Percentiles rank a stretch among this genome's conserved stretches.
Conservation (phyloP, 2,888 invertebrate genomes). For the Cephus spinipes region DNA sequence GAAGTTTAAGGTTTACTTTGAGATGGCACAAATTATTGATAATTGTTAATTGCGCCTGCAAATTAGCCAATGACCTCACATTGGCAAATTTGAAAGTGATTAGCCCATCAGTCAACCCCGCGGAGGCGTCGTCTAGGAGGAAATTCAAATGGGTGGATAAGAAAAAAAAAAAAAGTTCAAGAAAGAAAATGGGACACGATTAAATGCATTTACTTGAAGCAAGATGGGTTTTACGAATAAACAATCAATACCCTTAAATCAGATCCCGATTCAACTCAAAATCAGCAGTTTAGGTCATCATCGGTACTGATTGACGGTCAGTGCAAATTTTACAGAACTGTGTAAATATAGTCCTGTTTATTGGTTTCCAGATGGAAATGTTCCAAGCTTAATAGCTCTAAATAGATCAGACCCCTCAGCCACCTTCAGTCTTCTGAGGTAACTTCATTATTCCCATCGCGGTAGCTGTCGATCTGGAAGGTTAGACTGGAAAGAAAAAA, state of each 20-base stretch:
- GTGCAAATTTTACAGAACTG: background rate
- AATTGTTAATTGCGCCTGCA: too few species aligned
- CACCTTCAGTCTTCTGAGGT: background rate
- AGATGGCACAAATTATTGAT: too few species aligned
- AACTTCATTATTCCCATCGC: background rate
- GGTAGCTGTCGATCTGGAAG: background rate
- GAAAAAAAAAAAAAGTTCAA: too few species aligned
- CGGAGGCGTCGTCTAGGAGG: too few species aligned
- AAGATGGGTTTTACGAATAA: too few species aligned
- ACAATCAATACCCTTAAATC: background rate
- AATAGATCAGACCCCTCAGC: background rate
- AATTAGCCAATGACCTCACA: too few species aligned
- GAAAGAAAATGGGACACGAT: too few species aligned
- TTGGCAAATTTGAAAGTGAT: too few species aligned
- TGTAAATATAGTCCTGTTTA: background rate
- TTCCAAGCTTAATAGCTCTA: background rate
- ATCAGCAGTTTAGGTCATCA: background rate
- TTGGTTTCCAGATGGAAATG: background rate
- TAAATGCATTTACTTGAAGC: too few species aligned
- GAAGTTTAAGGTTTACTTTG: too few species aligned
- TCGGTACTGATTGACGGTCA: background rate
- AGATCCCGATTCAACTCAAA: background rate
- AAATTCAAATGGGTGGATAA: too few species aligned
- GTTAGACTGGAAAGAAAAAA: background rate
- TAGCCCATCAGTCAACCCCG: too few species aligned